Evolutionary conservation across 2,113 vertebrate species (phyloP), one percentile per base, ranked within the genome.

Genomic region (Echinops telfairi): DNA sequence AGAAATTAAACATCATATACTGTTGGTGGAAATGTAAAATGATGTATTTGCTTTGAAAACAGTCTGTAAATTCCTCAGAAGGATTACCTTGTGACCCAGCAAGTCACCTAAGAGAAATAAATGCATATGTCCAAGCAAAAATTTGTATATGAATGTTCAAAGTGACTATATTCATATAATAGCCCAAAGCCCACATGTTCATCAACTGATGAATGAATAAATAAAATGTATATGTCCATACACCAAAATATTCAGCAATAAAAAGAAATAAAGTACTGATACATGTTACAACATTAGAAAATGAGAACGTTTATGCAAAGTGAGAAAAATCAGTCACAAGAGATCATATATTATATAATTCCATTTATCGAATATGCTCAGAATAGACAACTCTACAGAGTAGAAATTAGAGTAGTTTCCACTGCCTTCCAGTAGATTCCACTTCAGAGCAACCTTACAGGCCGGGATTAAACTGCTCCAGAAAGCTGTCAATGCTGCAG

Each of bases 211-310:
- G 40, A 70, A 60, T 60, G 8, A 15, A 27, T 40, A 82, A 73
- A 19, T 83, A 57, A 83, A 83, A 79, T 20, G 20, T 33, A 31
- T 90, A 22, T 33, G 57, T 57, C 19, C 58, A 77, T 77, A 68
- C 17, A 25, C 9, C 3, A 33, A 31, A 75, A 40, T 62, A 73
- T 79, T 83, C 33, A 58, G 40, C 33, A 62, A 57, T 73, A 27
- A 84, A 66, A 89, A 92, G 19, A 33, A 70, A 33, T 64, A 40
- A 90, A 93, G 64, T 38, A 64, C 19, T 64, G 73, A 25, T 73
- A 77, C 8, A 12, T 89, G 43, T 23, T 57, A 62, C 68, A 38
- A 53, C 53, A 38, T 71, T 60, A 47, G 64, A 68, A 4, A 36
- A 83, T 91, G 68, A 91, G 83, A 87, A 40, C 81, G 53, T 66